phyloP scores from a whole-genome alignment of 2,888 invertebrate species.

The Pristionchus arcanus region DNA sequence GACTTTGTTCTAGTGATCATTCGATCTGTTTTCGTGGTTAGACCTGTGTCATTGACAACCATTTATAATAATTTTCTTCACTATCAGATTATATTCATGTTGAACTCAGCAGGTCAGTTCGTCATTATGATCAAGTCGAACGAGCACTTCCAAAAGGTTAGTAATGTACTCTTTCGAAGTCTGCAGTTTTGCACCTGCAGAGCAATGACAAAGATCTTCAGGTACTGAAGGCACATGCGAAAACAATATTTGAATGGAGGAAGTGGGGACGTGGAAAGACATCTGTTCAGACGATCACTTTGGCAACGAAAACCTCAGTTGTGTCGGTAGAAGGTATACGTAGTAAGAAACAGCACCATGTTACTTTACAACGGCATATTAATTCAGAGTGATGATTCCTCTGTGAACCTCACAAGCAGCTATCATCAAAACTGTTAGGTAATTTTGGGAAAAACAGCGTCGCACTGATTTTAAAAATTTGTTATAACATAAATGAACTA shows the following conservation, averaged over 20 bases:
- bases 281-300: background rate
- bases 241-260: background rate
- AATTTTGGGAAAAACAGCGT: background rate
- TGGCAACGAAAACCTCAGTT: background rate
- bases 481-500: too few species aligned
- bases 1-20: background rate
- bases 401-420: too few species aligned
- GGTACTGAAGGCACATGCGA: background rate
- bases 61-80: background rate
- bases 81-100: background rate
- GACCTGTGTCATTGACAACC: background rate
- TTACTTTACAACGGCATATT: background rate
- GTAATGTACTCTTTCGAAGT: background rate
- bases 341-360: background rate
- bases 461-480: too few species aligned
- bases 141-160: background rate
- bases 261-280: background rate
- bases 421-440: too few species aligned
- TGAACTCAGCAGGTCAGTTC: background rate
- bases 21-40: background rate
- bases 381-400: background rate
- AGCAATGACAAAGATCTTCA: background rate
- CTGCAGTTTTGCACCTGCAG: background rate
- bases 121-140: background rate
- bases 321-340: background rate